Evolutionary conservation across 2,797 vertebrate species (phyloP).

Genomic region (Gambusia yucatana): DNA sequence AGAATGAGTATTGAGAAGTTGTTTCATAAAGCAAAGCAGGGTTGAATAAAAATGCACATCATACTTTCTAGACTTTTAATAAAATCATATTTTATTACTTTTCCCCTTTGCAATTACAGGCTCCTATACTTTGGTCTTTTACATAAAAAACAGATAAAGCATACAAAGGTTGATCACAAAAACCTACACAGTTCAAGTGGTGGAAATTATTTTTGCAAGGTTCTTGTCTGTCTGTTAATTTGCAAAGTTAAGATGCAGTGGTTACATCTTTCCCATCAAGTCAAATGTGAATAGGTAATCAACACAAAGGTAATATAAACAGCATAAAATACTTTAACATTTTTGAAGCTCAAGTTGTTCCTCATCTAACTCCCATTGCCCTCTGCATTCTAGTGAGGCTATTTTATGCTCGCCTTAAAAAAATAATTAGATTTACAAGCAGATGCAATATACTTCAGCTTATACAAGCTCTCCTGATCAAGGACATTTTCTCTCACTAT

Average conservation of each 20-base stretch:
- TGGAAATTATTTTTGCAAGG: background rate
- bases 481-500: background rate
- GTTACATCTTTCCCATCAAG: background rate
- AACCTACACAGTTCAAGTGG: background rate
- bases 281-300: background rate
- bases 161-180: background rate
- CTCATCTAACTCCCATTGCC: constrained; percentile 14
- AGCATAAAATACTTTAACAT: background rate
- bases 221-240: background rate
- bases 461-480: background rate
- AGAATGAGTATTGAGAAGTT: background rate
- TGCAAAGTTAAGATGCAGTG: background rate
- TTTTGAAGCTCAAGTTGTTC: background rate
- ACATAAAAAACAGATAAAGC: background rate
- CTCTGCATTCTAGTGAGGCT: background rate
- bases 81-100: background rate
- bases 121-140: background rate
- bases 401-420: background rate
- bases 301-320: background rate
- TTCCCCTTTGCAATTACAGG: background rate
- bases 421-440: background rate
- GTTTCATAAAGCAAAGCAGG: background rate
- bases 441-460: constrained; percentile 10
- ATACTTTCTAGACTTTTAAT: background rate
- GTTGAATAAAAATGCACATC: background rate